Evolutionary conservation across 2,797 vertebrate species (phyloP).

Genomic region (Rhinichthys osculus): DNA sequence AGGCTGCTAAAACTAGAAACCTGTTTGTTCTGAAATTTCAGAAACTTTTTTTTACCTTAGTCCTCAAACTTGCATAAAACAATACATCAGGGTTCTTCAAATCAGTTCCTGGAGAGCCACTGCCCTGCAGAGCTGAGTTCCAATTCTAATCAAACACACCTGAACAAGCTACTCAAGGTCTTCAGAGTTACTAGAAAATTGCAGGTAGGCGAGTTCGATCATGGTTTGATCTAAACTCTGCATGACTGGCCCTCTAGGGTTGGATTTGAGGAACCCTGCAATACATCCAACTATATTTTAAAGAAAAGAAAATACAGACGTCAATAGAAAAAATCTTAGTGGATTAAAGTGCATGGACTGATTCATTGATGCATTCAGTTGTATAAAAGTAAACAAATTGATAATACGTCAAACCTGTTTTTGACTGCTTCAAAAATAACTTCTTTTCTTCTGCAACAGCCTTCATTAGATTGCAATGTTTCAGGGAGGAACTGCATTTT

Average conservation of each 20-base stretch:
- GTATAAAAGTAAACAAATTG: constrained; percentile 48
- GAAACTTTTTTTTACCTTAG: constrained; percentile 49
- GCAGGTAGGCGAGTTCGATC: background rate
- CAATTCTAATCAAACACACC: background rate
- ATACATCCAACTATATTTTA: constrained; percentile 42
- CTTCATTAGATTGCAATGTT: constrained; percentile 35
- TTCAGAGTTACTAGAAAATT: background rate
- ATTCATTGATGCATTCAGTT: constrained; percentile 55
- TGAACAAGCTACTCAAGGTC: no score
- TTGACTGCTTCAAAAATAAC: constrained; percentile 47
- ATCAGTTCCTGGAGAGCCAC: background rate
- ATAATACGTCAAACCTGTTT: constrained; percentile 36
- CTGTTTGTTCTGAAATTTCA: constrained; percentile 1
- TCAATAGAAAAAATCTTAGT: constrained; percentile 32
- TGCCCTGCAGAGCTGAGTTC: background rate
- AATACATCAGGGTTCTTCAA: constrained; percentile 5
- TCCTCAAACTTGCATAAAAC: constrained; percentile 38
- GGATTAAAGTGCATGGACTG: constrained; percentile 68
- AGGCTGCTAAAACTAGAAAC: constrained; percentile 43
- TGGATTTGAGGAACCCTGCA: background rate
- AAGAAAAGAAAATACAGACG: constrained; percentile 34
- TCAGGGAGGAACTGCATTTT: constrained; percentile 58
- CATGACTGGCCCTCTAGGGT: background rate
- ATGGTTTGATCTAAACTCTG: background rate
- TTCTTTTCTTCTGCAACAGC: constrained; percentile 11